A percentile compares a stretch with the other conserved stretches of the same genome.
These are phyloP conservation scores for Phaedon cochleariae DNA, from an alignment of 2,888 invertebrate species.

Conservation along the genomic window DNA sequence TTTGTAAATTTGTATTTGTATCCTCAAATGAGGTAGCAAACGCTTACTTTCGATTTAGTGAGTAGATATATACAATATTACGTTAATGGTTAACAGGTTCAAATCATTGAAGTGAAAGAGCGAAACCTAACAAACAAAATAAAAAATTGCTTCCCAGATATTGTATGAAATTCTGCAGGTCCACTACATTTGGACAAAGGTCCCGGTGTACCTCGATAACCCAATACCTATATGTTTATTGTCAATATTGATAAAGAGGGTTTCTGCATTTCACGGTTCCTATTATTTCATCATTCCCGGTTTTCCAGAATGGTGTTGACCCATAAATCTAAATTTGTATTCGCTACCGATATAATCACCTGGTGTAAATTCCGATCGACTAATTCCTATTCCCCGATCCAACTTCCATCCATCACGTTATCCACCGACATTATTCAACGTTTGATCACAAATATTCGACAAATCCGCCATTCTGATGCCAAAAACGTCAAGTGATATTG, in stretches of 20 bases:
- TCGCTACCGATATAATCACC: conserved; percentile 14
- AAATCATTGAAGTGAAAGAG: no score
- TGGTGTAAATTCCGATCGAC: conserved; percentile 13
- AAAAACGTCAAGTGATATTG: not conserved
- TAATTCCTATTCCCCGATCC: not conserved
- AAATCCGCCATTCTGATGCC: not conserved
- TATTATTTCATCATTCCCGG: conserved; percentile 11
- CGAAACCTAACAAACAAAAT: no score
- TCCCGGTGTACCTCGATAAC: not conserved
- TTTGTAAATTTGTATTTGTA: no score
- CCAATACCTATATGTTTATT: not conserved
- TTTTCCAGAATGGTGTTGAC: not conserved
- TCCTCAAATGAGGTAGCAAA: no score
- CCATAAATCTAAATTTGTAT: conserved; percentile 18
- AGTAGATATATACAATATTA: no score
- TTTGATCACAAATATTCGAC: not conserved
- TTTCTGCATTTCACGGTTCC: conserved; percentile 3
- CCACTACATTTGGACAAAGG: not conserved
- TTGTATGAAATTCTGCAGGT: not conserved
- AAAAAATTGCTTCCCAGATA: not conserved
- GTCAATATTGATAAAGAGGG: conserved; percentile 14
- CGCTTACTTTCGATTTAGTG: no score
- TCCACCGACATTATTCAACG: not conserved
- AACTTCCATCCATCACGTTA: conserved; percentile 11
- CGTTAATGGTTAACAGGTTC: no score